phyloP scores from a whole-genome alignment of 1,140 invertebrate genomes.

The Cotesia typhae region DNA sequence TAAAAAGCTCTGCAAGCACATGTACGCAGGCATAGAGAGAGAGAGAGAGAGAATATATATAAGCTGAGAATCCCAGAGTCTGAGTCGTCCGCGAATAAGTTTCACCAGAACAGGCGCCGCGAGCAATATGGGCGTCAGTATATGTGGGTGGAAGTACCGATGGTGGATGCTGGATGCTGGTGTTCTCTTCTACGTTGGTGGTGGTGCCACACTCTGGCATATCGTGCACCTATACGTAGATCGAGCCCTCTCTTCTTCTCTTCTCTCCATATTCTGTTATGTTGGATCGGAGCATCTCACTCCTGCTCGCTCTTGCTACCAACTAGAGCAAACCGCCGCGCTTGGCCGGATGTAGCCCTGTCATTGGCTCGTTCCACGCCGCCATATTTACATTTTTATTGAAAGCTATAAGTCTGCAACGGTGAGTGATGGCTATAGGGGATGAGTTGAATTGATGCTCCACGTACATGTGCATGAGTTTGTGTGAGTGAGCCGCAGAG shows the following conservation, averaged over 20 bases:
- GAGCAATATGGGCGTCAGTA: too few species aligned
- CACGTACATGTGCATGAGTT: too few species aligned
- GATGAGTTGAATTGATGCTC: too few species aligned
- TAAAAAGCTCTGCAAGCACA: not conserved
- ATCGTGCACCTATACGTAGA: too few species aligned
- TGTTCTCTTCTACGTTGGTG: too few species aligned
- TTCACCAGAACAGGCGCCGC: too few species aligned
- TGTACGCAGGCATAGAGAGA: not conserved
- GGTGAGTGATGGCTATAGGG: constrained; percentile 55
- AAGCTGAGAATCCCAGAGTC: too few species aligned
- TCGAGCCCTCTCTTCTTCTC: not conserved
- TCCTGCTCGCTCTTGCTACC: constrained; percentile 33
- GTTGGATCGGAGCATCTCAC: constrained; percentile 17
- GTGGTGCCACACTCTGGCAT: too few species aligned
- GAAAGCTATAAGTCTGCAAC: constrained; percentile 64
- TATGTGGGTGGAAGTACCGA: too few species aligned
- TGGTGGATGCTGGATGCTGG: too few species aligned
- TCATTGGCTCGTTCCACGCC: constrained; percentile 65
- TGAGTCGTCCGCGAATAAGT: not conserved
- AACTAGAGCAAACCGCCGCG: constrained; percentile 11
- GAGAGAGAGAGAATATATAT: not conserved
- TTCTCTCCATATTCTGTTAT: too few species aligned
- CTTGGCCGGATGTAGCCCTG: constrained; percentile 62
- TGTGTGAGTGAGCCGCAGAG: constrained; percentile 30
- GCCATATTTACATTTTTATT: constrained; percentile 68